A percentile compares a stretch with the other conserved stretches of the same genome.
These are phyloP conservation scores for Thermophis baileyi DNA, from an alignment of 2,113 vertebrate genomes.

Conservation along the genomic window DNA sequence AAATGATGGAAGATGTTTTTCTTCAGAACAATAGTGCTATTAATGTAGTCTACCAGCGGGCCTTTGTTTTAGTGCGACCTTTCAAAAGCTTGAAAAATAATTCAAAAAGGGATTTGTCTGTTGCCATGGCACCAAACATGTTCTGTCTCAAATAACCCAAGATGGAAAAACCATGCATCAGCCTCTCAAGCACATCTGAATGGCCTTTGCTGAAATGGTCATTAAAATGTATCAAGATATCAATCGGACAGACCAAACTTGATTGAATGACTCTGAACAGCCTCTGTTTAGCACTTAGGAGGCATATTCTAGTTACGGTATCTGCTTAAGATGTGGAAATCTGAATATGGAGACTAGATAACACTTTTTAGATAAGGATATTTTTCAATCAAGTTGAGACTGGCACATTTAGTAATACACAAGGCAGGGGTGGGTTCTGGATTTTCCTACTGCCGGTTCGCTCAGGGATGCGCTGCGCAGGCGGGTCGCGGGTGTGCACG, in stretches of 20 bases:
- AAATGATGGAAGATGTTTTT: background rate
- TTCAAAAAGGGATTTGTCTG: background rate
- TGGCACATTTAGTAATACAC: background rate
- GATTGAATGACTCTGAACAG: background rate
- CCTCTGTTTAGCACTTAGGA: background rate
- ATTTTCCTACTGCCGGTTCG: no score
- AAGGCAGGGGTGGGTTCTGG: no score
- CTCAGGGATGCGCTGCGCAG: no score
- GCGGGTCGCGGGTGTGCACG: no score
- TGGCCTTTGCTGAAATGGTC: background rate
- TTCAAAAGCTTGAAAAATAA: slow-evolving; percentile 1
- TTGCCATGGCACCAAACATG: rapidly evolving
- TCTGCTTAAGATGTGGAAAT: slow-evolving; percentile 4
- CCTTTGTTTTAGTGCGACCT: slow-evolving; percentile 19
- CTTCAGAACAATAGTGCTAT: background rate
- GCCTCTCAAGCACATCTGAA: slow-evolving; percentile 14
- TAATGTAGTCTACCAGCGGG: background rate
- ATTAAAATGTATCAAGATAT: background rate
- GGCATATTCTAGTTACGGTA: background rate
- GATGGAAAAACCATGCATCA: background rate
- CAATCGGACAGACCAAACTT: background rate
- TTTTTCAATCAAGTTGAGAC: background rate
- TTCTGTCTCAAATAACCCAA: slow-evolving; percentile 5
- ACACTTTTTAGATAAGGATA: background rate
- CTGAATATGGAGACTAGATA: background rate